These are phyloP conservation scores for Caiman crocodilus DNA, from an alignment of 2,797 vertebrate species.

Conservation along the genomic window DNA sequence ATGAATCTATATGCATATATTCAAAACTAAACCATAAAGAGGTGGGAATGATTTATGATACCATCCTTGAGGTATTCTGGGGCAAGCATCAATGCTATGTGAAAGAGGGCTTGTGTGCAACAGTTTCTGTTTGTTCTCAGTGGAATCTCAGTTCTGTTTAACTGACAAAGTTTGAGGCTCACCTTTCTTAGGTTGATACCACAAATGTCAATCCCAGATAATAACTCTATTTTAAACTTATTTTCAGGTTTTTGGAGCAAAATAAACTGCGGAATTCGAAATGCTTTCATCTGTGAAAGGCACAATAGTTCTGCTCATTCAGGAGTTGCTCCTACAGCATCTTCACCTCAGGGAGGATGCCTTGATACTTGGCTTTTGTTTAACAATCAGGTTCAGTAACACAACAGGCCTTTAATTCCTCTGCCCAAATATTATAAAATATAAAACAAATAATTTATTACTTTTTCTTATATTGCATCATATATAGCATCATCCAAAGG, in stretches of 20 bases:
- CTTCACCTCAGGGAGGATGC: conserved; percentile 84
- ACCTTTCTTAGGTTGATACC: fast-evolving
- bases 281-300: conserved; percentile 90
- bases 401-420: neutral
- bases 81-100: fast-evolving
- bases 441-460: neutral
- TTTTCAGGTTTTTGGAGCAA: conserved; percentile 90
- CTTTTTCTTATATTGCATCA: neutral
- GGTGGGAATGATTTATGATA: neutral
- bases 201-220: neutral
- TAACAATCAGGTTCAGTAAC: conserved; percentile 84
- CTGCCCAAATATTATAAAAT: no score
- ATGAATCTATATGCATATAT: neutral
- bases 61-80: neutral
- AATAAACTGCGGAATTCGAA: conserved; percentile 87
- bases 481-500: neutral
- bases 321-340: conserved; percentile 80
- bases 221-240: neutral
- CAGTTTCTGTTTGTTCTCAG: neutral
- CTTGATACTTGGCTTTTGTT: conserved; percentile 87
- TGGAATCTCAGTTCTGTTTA: neutral
- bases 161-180: neutral
- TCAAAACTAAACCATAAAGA: neutral
- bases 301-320: conserved; percentile 81
- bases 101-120: neutral